phyloP scores from a whole-genome alignment of 2,888 invertebrate genomes.

The Troilus luridus region DNA sequence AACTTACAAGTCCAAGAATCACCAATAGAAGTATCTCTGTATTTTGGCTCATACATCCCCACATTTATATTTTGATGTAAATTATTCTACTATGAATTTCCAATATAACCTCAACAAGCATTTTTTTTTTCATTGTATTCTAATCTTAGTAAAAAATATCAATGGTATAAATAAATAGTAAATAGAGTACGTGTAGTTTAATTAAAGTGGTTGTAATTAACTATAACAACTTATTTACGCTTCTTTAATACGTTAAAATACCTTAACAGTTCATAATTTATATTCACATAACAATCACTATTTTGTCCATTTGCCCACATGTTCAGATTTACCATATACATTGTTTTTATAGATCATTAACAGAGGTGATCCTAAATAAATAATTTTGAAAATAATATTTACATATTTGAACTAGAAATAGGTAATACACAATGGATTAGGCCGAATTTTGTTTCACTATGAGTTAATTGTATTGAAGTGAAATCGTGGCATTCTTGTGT shows the following conservation, averaged over 20 bases:
- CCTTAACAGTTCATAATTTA: background rate
- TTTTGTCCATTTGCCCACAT: background rate
- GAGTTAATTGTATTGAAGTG: no score
- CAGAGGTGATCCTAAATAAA: no score
- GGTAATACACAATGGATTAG: no score
- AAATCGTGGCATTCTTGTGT: no score
- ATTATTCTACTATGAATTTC: background rate
- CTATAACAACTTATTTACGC: background rate
- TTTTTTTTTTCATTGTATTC: background rate
- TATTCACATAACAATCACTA: background rate
- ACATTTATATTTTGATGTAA: slow-evolving; percentile 16
- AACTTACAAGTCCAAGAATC: slow-evolving; percentile 37
- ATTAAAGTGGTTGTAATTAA: background rate
- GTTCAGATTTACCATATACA: background rate
- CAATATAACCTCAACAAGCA: slow-evolving; percentile 32
- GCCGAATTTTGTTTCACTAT: no score
- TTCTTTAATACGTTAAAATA: background rate
- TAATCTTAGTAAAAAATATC: background rate
- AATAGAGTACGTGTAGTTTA: background rate
- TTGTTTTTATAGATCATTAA: no score
- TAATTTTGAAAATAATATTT: no score
- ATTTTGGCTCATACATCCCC: background rate
- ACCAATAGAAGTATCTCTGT: slow-evolving; percentile 40
- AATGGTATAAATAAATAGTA: background rate
- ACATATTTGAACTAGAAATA: no score